Evolutionary conservation across 2,113 vertebrate genomes (phyloP).

Genomic region (Alligator sinensis): DNA sequence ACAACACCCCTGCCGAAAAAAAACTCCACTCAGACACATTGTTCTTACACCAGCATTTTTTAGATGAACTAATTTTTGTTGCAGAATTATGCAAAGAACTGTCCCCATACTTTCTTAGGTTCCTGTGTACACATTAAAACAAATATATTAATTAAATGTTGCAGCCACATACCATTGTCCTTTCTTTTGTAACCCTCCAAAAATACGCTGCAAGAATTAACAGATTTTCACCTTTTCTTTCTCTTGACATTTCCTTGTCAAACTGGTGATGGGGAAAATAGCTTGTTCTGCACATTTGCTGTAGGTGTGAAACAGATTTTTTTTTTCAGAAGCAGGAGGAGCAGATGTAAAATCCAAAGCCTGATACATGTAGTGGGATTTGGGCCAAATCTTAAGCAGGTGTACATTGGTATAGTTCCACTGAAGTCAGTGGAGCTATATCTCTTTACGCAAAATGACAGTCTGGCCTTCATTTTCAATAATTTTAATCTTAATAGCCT

Average conservation of each 20-base stretch:
- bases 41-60: background rate
- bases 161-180: fast-evolving
- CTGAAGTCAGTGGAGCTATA: background rate
- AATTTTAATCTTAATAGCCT: background rate
- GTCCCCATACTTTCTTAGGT: background rate
- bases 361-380: background rate
- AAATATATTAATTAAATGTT: background rate
- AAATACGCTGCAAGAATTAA: background rate
- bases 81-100: background rate
- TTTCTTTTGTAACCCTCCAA: background rate
- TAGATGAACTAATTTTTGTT: background rate
- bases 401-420: background rate
- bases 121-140: background rate
- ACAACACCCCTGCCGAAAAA: background rate
- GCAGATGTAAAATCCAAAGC: background rate
- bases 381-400: background rate
- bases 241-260: background rate
- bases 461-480: background rate
- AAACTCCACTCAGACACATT: background rate
- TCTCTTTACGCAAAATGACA: background rate
- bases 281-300: background rate
- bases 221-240: background rate
- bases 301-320: background rate
- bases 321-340: background rate
- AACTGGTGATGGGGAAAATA: background rate